Evolutionary conservation across 1,140 invertebrate genomes (phyloP), one percentile per base, ranked within the genome.

Genomic region (Nylanderia fulva): DNA sequence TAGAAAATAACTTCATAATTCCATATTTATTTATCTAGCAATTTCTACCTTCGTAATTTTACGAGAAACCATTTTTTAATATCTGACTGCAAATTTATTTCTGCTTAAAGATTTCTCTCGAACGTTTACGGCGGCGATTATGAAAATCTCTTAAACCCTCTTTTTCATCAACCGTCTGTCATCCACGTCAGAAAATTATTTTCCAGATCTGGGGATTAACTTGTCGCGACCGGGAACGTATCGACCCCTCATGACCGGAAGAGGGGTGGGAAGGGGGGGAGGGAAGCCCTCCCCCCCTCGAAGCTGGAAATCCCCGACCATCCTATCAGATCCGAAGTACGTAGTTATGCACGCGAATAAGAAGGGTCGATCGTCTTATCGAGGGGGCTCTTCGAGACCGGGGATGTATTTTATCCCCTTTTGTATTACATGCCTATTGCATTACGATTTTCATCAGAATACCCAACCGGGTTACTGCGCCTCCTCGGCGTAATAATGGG

Each of bases 391-490:
- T 92, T 91, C 88, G 87, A 88, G 76, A 18, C 45, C 45, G 79
- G 90, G 77, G 85, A 56, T 85, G 84, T 86, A 87, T 85, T 87
- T 87, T 85, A 86, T 88, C 89, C 90, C 91, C 90, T 92, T 92
- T 91, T 86, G 90, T 87, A 92, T 92, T 92, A 93, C 92, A 93
- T 90, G 92, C 93, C 91, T 93, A 94, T 93, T 94, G 93, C 93
- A 94, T 94, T 94, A 94, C 93, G 91, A 93, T 93, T 94, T 93
- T 93, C 93, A 94, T 94, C 92, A 92, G 89, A 90, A 86, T 84
- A 88, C 69, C 63, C 82, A 58, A 54, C 86, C 82, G 69, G 80
- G 77, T 87, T 86, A 83, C 82, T 13, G 74, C 86, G 89, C 85
- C 86, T 86, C 82, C 85, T 86, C 84, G 64, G 8, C 66, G 72